phyloP scores from a whole-genome alignment of 2,888 invertebrate genomes.

The Mimumesa dahlbomi region DNA sequence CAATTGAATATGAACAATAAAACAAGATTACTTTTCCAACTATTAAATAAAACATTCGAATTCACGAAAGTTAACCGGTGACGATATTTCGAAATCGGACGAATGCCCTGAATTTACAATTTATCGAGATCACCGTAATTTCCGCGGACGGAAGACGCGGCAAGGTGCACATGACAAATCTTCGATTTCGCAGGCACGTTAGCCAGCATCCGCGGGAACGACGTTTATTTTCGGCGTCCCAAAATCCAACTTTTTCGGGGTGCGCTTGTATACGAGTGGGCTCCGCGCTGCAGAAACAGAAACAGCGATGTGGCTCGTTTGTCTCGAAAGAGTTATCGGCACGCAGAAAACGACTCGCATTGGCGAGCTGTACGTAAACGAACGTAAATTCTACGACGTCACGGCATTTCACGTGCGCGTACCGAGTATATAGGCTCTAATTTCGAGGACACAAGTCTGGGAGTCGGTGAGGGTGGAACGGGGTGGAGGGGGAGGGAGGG shows the following conservation, averaged over 20 bases:
- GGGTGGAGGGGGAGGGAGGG: no score
- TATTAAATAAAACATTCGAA: no score
- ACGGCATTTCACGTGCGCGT: constrained; percentile 6
- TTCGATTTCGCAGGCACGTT: constrained; percentile 30
- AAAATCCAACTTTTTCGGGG: constrained; percentile 46
- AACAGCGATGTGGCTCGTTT: constrained; percentile 54
- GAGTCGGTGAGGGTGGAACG: no score
- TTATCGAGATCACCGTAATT: no score
- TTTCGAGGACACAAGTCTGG: constrained; percentile 61
- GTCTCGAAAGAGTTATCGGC: constrained; percentile 65
- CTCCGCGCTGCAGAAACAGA: constrained; percentile 5
- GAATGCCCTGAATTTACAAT: no score
- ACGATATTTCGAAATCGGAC: no score
- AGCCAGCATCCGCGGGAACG: constrained; percentile 1
- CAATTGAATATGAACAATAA: no score
- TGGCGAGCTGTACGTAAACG: constrained; percentile 59
- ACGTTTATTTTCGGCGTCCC: constrained; percentile 58
- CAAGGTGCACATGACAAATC: constrained; percentile 8
- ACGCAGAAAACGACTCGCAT: constrained; percentile 60
- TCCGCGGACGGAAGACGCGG: not conserved
- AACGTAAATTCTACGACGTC: constrained; percentile 63
- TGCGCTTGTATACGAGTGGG: constrained; percentile 4
- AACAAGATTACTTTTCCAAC: no score
- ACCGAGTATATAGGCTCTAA: constrained; percentile 49
- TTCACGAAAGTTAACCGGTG: no score